These are phyloP conservation scores for Drosophila seclusa DNA, from an alignment of 2,888 invertebrate species.

Conservation along the genomic window DNA sequence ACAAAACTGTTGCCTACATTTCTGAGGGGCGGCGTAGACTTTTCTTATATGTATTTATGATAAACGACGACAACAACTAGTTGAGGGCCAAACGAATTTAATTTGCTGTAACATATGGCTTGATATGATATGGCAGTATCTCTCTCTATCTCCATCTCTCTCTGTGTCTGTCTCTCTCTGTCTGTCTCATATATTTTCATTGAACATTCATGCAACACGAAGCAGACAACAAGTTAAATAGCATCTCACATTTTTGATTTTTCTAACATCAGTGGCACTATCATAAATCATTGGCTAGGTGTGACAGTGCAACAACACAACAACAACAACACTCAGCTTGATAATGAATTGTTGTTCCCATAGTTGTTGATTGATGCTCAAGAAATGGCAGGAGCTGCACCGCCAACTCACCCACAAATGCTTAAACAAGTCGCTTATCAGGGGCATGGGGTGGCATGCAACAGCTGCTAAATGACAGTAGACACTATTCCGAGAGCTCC, in stretches of 20 bases:
- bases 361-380: constrained; percentile 52
- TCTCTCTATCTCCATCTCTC: background rate
- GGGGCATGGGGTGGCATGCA: constrained; percentile 31
- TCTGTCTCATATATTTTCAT: constrained; percentile 1
- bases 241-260: constrained; percentile 56
- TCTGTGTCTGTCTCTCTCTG: background rate
- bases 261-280: constrained; percentile 8
- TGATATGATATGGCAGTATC: constrained; percentile 39
- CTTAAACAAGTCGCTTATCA: constrained; percentile 57
- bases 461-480: constrained; percentile 45
- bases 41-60: constrained; percentile 17
- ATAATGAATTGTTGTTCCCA: constrained; percentile 47
- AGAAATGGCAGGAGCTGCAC: constrained; percentile 8
- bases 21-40: constrained; percentile 3
- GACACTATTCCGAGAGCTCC: constrained; percentile 3
- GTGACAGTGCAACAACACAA: constrained; percentile 19
- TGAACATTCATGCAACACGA: constrained; percentile 13
- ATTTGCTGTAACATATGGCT: constrained; percentile 42
- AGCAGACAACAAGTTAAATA: constrained; percentile 52
- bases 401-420: constrained; percentile 7
- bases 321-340: constrained; percentile 20
- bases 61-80: background rate
- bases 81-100: constrained; percentile 34
- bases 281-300: constrained; percentile 56
- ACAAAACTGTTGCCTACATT: constrained; percentile 47